Percentiles rank a stretch among this genome's conserved stretches.
Evolutionary conservation across 1,140 invertebrate species (phyloP).

Genomic region (Apolygus lucorum): DNA sequence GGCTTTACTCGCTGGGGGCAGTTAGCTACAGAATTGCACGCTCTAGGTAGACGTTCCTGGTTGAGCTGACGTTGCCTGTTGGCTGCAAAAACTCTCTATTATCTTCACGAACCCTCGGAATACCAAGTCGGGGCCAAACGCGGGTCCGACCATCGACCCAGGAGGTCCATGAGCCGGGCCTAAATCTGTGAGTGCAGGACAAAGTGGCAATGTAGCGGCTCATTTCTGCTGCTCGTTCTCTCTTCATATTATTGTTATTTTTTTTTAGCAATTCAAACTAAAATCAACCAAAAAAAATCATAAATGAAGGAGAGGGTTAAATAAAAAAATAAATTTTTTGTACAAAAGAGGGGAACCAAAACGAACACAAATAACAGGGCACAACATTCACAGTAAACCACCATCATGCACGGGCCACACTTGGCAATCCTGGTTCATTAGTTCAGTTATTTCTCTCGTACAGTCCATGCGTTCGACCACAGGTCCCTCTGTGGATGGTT

Average conservation of each 20-base stretch:
- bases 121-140: constrained; percentile 22
- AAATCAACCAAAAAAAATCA: background rate
- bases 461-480: background rate
- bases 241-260: background rate
- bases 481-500: background rate
- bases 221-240: constrained; percentile 19
- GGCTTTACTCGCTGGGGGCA: too few species aligned
- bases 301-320: background rate
- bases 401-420: background rate
- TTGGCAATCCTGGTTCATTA: too few species aligned
- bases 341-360: background rate
- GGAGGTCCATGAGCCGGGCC: constrained; percentile 4
- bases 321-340: background rate
- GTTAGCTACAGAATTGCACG: too few species aligned
- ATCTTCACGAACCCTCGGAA: background rate
- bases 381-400: constrained; percentile 9
- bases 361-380: background rate
- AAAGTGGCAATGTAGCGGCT: constrained; percentile 9
- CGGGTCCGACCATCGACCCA: constrained; percentile 21
- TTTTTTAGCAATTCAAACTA: background rate
- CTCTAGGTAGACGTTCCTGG: too few species aligned
- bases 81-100: too few species aligned
- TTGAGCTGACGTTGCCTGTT: too few species aligned
- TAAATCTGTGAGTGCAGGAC: constrained; percentile 23
- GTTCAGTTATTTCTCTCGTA: background rate